Evolutionary conservation across 2,888 invertebrate genomes (phyloP), one percentile per base, ranked within the genome.

Genomic region (Phyto melanocephala): DNA sequence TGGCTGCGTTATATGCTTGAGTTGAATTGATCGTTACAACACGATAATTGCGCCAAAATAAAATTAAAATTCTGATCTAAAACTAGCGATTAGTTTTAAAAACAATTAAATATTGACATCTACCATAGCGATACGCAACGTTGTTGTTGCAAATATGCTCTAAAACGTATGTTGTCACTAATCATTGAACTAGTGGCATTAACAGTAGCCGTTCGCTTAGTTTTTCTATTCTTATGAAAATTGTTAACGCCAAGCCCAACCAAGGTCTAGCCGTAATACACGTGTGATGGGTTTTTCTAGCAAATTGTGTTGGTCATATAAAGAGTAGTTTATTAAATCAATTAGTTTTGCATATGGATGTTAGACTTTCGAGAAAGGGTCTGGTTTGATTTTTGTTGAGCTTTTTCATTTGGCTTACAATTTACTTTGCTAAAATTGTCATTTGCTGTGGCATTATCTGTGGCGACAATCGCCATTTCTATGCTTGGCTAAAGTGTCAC

Each of bases 91-190:
- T 85, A 85, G 83, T 62, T 80, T 87, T 87, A 86, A 86, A 87
- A 90, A 89, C 90, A 89, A 89, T 89, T 89, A 90, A 90, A 88
- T 89, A 90, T 90, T 89, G 89, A 85, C 83, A 84, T 76, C 80
- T 71, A 83, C 80, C 63, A 74, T 78, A 80, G n/a, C 76, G 47
- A 50, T 77, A 67, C 52, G 45, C 20, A 52, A 52, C 13, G 65
- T 42, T 60, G 60, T 79, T 60, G 62, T 37, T 56, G 56, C 65
- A 37, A 17, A 56, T 37, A 17, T 45, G 45, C 24, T 47, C 2
- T 11, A 37, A 28, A 56, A 75, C 65, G 22, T 50, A 56, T 75
- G 67, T 40, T 72, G 71, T 42, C 67, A 56, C 33, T 80, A 63
- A 76, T 74, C 60, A 68, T 52, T 72, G 63, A 28, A 28, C 28